Conservation (phyloP, 2,113 vertebrate species). For the Alexandromys fortis region DNA sequence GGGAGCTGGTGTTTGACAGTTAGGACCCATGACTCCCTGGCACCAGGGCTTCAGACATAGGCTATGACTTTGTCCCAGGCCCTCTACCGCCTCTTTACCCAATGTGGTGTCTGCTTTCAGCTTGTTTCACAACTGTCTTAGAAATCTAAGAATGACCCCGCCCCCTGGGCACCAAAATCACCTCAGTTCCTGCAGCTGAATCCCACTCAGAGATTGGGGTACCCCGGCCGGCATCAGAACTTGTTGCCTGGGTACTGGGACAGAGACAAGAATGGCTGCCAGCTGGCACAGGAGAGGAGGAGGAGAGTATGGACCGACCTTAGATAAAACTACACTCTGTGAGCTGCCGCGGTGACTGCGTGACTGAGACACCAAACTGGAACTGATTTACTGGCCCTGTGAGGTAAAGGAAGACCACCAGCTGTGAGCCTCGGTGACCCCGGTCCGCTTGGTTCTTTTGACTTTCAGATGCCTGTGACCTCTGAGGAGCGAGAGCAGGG, state of each 20-base stretch:
- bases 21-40: neutral
- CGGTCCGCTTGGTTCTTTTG: conserved; percentile 12
- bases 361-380: neutral
- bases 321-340: conserved; percentile 12
- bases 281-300: fast-evolving
- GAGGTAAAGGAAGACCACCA: conserved; percentile 12
- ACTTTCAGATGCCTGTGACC: conserved; percentile 46
- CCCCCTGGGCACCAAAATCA: neutral
- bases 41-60: neutral
- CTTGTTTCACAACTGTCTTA: neutral
- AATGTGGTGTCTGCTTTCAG: neutral
- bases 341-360: neutral
- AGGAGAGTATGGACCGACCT: neutral
- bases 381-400: conserved; percentile 23
- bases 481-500: neutral
- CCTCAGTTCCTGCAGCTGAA: neutral
- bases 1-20: neutral
- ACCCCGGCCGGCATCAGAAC: neutral
- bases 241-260: neutral
- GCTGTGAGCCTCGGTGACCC: neutral
- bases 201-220: neutral
- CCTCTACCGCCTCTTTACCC: neutral
- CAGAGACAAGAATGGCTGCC: neutral
- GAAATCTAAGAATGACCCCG: neutral
- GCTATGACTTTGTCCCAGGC: neutral